phyloP scores from a whole-genome alignment of 2,113 vertebrate species.

The Coryphaenoides rupestris region DNA sequence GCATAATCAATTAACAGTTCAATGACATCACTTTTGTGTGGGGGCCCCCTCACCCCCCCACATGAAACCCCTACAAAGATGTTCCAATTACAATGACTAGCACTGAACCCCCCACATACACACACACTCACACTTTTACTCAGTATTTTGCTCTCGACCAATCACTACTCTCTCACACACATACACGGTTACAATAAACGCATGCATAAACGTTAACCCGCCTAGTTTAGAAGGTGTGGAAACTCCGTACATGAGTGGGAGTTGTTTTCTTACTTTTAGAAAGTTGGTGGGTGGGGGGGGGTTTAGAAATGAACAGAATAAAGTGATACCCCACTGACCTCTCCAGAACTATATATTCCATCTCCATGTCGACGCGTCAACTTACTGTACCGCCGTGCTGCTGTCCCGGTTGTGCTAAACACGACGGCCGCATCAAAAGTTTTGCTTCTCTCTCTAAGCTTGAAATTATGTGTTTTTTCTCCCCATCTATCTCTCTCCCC shows the following conservation, averaged over 20 bases:
- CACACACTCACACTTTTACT: constrained; percentile 33
- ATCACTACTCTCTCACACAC: constrained; percentile 1
- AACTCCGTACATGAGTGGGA: too few species aligned
- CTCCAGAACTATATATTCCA: constrained; percentile 55
- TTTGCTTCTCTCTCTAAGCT: constrained; percentile 35
- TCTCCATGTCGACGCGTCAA: constrained; percentile 53
- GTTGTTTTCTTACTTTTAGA: too few species aligned
- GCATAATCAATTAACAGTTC: constrained; percentile 49
- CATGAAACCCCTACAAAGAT: not conserved
- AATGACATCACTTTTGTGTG: constrained; percentile 47
- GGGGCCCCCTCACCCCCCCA: constrained; percentile 6
- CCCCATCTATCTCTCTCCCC: not conserved
- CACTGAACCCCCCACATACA: too few species aligned
- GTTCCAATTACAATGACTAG: constrained; percentile 48
- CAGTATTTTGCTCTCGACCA: constrained; percentile 20
- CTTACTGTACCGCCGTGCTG: constrained; percentile 30
- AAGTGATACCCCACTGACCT: constrained; percentile 45
- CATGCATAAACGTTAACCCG: not conserved
- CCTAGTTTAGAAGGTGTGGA: not conserved
- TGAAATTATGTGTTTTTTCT: constrained; percentile 46
- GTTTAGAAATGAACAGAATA: constrained; percentile 8
- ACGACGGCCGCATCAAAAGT: constrained; percentile 42
- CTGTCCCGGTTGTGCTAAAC: constrained; percentile 24
- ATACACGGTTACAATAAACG: not conserved
- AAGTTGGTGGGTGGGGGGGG: too few species aligned